Base-by-base conservation (phyloP, 2,797 vertebrate species). In the Muraenolepis orangiensis region DNA sequence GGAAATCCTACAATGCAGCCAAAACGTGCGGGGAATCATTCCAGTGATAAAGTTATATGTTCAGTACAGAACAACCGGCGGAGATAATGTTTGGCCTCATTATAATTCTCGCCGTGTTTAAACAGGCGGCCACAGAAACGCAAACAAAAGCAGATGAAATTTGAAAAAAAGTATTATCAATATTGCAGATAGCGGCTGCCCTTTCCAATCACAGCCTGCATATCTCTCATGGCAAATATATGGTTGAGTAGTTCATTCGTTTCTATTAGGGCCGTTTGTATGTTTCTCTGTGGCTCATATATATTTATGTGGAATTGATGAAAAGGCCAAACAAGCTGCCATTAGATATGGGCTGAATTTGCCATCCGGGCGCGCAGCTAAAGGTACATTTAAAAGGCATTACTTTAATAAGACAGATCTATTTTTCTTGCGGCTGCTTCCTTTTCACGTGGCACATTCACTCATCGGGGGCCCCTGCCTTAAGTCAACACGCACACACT, bases 131-230 rank as follows among this genome's bases (percentile, higher is more conserved):
- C 94, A 81, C 95, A 95, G 96, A 98, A n/a, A 97, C 94, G 96
- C 97, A 99, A 99, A 99, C 98, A 99, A 98, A 98, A 98, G 97
- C 97, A 98, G 96, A 97, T 98, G 96, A 99, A 99, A 98, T 98
- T 98, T 97, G 96, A 98, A 98, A 46, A 98, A 46, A 98, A 98
- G 96, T 97, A 97, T 98, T 98, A 98, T 99, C 97, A 98, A 97
- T 98, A 97, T 95, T 96, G 96, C 95, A 97, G 97, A 98, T 98
- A 98, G 97, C 95, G 96, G 96, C 96, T 98, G 98, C 96, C 97
- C 96, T 97, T 99, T 98, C 96, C 96, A 96, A 97, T 98, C 96
- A 97, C 96, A 96, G 96, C 95, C 96, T 95, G 95, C 96, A 89
- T 98, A 98, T 98, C 96, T 98, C 95, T 93, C 95, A 95, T 94